A percentile compares a stretch with the other conserved stretches of the same genome.
These are phyloP conservation scores for Gallinago undulata DNA, from an alignment of 2,113 vertebrate species.

Conservation along the genomic window DNA sequence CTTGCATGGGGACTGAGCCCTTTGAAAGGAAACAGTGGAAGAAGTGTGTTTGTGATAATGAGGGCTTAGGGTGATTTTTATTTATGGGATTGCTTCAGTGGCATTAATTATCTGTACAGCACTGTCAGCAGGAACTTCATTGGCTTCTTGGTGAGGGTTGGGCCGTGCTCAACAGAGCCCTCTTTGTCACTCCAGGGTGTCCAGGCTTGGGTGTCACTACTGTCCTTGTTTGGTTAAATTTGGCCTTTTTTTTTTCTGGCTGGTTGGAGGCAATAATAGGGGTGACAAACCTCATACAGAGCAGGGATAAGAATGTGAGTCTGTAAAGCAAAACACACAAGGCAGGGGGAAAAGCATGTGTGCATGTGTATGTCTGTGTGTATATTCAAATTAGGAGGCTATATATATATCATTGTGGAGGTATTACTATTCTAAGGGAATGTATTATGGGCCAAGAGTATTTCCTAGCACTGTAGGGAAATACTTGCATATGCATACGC, in stretches of 20 bases:
- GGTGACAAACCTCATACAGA: not conserved
- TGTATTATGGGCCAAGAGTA: not conserved
- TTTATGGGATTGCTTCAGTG: not conserved
- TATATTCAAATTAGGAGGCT: not conserved
- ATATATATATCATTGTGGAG: not conserved
- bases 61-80: not conserved
- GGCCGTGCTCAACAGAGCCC: not conserved
- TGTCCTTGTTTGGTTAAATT: not conserved
- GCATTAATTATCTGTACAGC: not conserved
- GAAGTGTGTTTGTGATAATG: not conserved
- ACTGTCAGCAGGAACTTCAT: accelerated
- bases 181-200: not conserved
- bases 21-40: not conserved
- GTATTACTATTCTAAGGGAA: not conserved
- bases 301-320: not conserved
- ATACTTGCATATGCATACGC: not conserved
- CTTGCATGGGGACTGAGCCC: not conserved
- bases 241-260: not conserved
- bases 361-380: no score
- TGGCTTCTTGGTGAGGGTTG: not conserved
- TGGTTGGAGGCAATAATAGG: not conserved
- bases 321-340: not conserved
- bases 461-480: not conserved
- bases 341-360: accelerated
- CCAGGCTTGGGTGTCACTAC: not conserved